Base-by-base conservation (phyloP, 2,797 vertebrate species). In the Melanogrammus aeglefinus region DNA sequence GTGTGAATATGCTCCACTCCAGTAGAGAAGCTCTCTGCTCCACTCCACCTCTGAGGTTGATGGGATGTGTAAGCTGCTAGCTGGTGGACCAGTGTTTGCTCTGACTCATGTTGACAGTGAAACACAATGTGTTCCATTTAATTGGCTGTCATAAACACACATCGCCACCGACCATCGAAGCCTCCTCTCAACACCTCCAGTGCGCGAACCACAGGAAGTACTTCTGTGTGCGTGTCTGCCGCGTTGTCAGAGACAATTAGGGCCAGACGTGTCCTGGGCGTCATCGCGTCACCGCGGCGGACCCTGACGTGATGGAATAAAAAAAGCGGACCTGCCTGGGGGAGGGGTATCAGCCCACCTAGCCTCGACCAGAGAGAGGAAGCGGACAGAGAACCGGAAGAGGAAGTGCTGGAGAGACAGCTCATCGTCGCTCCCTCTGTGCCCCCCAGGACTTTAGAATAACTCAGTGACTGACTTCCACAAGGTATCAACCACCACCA, bases 181-280 rank as follows among this genome's bases (percentile, higher is more conserved):
- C 21, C 51, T n/a, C 18, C 51, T 63, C 18, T 63, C 87, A 72
- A 75, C 44, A 72, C 0, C 0, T 72, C 88, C 78, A 12, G 33
- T 39, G 75, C 4, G 51, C 7, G 51, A 2, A 63, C 0, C 51
- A 63, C 78, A 66, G 77, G 89, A 86, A 87, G 81, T 84, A 12
- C 13, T 10, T 38, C 70, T 77, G 71, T 74, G 35, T 44, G 41
- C 47, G 33, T 36, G 85, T 85, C 82, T 87, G 73, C 80, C 88
- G 81, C 77, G 4, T 83, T 88, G 88, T 90, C 85, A 71, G 70
- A 86, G 79, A 75, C 80, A 72, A 91, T 88, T 86, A 85, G 79
- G 74, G 78, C 72, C 74, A 72, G 77, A 27, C 63, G 78, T 80
- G 79, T 87, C 76, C 79, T 31, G 70, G 78, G 82, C 80, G 74